Percentiles rank a stretch among this genome's conserved stretches.
Conservation (phyloP, 2,797 vertebrate species). For the Crotalus adamanteus region DNA sequence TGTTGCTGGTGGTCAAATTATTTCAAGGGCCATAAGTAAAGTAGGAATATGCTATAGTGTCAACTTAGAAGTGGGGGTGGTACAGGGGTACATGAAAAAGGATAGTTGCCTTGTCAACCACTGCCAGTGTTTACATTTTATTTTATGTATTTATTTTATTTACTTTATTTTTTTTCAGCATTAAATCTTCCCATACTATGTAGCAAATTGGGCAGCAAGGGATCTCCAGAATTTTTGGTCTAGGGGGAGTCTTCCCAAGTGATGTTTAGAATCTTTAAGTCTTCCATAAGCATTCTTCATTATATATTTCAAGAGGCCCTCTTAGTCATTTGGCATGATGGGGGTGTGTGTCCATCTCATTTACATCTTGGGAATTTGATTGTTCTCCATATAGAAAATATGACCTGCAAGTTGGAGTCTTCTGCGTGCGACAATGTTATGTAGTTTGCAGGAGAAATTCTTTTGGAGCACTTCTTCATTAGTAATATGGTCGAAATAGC, state of each 20-base stretch:
- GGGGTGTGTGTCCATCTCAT: neutral
- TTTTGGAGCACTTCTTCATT: too few relatives aligned
- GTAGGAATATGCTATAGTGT: neutral
- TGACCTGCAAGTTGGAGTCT: neutral
- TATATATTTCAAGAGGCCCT: neutral
- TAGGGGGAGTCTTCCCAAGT: too few relatives aligned
- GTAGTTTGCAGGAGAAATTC: neutral
- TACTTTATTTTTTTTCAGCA: neutral
- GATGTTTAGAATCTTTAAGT: neutral
- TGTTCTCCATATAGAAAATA: neutral
- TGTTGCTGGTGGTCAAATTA: neutral
- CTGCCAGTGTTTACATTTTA: neutral
- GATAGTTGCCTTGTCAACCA: neutral
- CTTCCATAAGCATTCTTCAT: neutral
- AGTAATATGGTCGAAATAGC: neutral
- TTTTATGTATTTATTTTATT: too few relatives aligned
- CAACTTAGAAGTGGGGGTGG: neutral
- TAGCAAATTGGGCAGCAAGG: too few relatives aligned
- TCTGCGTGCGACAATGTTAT: neutral
- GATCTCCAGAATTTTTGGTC: too few relatives aligned
- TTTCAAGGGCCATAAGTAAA: neutral
- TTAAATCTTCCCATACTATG: too few relatives aligned
- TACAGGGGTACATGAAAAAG: neutral
- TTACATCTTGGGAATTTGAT: neutral
- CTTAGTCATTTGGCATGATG: neutral